phyloP scores from a whole-genome alignment of 2,888 invertebrate species.

The Darwinula stevensoni region DNA sequence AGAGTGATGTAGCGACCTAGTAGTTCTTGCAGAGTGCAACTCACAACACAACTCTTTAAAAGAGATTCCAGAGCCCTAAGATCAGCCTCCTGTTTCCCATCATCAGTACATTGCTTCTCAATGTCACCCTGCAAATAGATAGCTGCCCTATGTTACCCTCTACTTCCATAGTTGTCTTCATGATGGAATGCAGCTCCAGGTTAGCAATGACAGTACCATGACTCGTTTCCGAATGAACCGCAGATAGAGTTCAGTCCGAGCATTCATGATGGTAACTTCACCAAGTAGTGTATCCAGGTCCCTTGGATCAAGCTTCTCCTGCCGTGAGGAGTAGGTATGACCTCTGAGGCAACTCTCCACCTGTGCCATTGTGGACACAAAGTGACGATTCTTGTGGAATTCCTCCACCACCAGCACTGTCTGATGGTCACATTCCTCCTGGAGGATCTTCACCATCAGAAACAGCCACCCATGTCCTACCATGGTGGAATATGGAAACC shows the following conservation, averaged over 20 bases:
- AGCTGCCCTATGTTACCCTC: no score
- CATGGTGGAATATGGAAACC: neutral
- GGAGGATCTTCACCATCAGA: slow-evolving; percentile 35
- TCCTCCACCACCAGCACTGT: slow-evolving; percentile 28
- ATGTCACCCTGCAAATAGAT: slow-evolving; percentile 29
- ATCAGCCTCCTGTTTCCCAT: slow-evolving; percentile 17
- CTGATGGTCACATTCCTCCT: slow-evolving; percentile 45
- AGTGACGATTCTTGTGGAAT: slow-evolving; percentile 35
- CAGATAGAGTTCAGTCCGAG: slow-evolving; percentile 64
- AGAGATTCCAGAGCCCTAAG: slow-evolving; percentile 28
- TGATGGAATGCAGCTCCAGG: no score
- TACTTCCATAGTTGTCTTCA: no score
- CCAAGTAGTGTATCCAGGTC: slow-evolving; percentile 58
- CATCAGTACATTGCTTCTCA: slow-evolving; percentile 26
- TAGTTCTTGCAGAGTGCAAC: slow-evolving; percentile 20
- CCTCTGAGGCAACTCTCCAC: slow-evolving; percentile 25
- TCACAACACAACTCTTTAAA: slow-evolving; percentile 29
- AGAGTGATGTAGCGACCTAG: slow-evolving; percentile 63
- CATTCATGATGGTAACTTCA: slow-evolving; percentile 71
- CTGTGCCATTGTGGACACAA: slow-evolving; percentile 26
- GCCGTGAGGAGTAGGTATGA: no score
- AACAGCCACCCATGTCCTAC: slow-evolving; percentile 35
- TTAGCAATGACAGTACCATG: no score
- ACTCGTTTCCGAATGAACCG: slow-evolving; percentile 51
- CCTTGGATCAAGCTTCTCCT: slow-evolving; percentile 36